These are phyloP conservation scores for Podiceps cristatus DNA, from an alignment of 2,113 vertebrate genomes.

Conservation along the genomic window DNA sequence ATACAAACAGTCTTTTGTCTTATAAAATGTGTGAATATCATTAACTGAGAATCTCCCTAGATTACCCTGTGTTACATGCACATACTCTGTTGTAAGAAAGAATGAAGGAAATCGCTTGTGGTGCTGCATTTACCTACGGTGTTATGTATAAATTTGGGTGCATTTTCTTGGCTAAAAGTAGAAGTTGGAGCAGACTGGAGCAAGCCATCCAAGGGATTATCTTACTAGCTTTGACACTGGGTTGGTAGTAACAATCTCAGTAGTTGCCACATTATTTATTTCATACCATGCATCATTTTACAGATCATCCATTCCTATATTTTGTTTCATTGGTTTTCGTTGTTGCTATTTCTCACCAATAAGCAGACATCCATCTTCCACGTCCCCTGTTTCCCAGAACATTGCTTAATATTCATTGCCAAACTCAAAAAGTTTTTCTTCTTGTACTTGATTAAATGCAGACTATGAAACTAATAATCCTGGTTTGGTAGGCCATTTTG, in stretches of 20 bases:
- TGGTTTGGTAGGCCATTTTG: background rate
- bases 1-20: background rate
- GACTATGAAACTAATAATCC: background rate
- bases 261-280: background rate
- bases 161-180: background rate
- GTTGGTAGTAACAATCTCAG: background rate
- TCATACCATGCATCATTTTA: background rate
- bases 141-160: background rate
- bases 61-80: background rate
- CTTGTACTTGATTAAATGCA: constrained; percentile 29
- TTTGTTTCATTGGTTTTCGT: background rate
- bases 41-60: background rate
- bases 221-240: background rate
- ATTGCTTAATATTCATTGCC: background rate
- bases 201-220: background rate
- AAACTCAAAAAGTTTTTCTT: background rate
- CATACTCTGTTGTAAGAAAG: background rate
- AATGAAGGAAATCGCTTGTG: background rate
- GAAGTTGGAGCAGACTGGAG: background rate
- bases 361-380: constrained; percentile 28
- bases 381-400: background rate
- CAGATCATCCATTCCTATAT: background rate
- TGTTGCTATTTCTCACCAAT: constrained; percentile 43
- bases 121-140: background rate
- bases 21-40: background rate